Percentiles rank a stretch among this genome's conserved stretches.
These are phyloP conservation scores for Cheilinus undulatus DNA, from an alignment of 2,113 vertebrate genomes.

Conservation along the genomic window DNA sequence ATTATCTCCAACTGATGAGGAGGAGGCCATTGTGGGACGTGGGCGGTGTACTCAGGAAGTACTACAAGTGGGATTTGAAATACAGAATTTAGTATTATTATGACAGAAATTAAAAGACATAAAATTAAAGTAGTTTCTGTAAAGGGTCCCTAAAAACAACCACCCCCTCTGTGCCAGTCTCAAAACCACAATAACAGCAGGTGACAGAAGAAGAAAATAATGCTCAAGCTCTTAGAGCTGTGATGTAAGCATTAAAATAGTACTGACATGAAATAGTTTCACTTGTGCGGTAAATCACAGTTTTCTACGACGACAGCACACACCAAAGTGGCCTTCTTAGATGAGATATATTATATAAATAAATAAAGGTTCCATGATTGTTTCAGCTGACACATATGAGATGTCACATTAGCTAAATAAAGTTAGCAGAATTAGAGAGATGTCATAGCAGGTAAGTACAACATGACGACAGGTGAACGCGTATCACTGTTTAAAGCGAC, in stretches of 20 bases:
- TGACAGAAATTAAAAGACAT: background rate
- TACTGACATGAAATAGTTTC: background rate
- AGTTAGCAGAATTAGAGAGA: constrained; percentile 14
- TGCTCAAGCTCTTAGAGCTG: background rate
- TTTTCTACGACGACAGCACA: background rate
- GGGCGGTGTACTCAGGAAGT: constrained; percentile 13
- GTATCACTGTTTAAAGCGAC: background rate
- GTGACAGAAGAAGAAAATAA: background rate
- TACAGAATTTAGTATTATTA: background rate
- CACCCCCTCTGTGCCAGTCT: background rate
- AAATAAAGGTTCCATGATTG: too few species aligned
- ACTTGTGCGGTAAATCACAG: background rate
- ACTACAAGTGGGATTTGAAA: too few species aligned
- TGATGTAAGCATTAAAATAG: constrained; percentile 18
- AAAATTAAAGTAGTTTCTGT: too few species aligned
- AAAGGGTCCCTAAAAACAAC: background rate
- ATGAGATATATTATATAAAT: background rate
- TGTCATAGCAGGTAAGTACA: background rate
- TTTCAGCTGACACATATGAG: background rate
- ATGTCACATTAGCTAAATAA: constrained; percentile 7
- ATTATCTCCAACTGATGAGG: constrained; percentile 84
- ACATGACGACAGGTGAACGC: constrained; percentile 8
- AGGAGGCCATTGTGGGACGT: constrained; percentile 84
- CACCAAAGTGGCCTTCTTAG: background rate
- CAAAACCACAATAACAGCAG: background rate